Evolutionary conservation across 2,797 vertebrate species (phyloP).

Genomic region (Melanotaenia trifasciata): DNA sequence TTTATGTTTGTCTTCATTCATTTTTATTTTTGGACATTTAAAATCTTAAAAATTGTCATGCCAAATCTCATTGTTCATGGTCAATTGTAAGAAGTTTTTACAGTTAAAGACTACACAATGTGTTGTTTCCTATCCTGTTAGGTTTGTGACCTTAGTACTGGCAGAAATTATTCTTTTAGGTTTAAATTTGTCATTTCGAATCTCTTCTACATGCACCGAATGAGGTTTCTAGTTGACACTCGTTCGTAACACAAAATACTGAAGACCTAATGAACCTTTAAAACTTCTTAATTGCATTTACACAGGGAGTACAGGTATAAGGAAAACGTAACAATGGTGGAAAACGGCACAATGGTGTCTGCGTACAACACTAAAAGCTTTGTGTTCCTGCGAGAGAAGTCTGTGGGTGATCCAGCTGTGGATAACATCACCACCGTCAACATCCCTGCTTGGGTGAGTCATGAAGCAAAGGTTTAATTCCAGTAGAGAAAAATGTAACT

Average conservation of each 20-base stretch:
- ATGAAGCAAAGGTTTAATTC: not conserved
- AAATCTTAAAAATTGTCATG: not conserved
- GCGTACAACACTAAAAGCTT: conserved; percentile 82
- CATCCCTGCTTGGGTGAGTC: conserved; percentile 84
- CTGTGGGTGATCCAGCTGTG: conserved; percentile 79
- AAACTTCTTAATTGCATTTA: conserved; percentile 19
- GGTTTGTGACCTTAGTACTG: not conserved
- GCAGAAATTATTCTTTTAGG: not conserved
- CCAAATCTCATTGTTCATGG: not conserved
- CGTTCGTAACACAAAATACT: not conserved
- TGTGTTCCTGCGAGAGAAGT: conserved; percentile 81
- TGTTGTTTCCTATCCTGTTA: not conserved
- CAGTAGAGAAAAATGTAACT: conserved; percentile 15
- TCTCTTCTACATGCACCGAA: conserved; percentile 1
- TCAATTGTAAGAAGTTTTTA: not conserved
- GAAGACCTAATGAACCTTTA: not conserved
- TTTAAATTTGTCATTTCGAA: conserved; percentile 8
- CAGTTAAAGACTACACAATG: not conserved
- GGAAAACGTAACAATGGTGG: conserved; percentile 81
- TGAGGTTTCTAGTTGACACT: not conserved
- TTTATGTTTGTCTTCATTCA: not conserved
- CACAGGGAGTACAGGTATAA: conserved; percentile 85
- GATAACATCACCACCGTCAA: conserved; percentile 83
- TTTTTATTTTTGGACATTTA: not conserved
- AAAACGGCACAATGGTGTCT: conserved; percentile 74